phyloP scores from a whole-genome alignment of 1,140 invertebrate species.

The Ptiloglossa arizonensis region DNA sequence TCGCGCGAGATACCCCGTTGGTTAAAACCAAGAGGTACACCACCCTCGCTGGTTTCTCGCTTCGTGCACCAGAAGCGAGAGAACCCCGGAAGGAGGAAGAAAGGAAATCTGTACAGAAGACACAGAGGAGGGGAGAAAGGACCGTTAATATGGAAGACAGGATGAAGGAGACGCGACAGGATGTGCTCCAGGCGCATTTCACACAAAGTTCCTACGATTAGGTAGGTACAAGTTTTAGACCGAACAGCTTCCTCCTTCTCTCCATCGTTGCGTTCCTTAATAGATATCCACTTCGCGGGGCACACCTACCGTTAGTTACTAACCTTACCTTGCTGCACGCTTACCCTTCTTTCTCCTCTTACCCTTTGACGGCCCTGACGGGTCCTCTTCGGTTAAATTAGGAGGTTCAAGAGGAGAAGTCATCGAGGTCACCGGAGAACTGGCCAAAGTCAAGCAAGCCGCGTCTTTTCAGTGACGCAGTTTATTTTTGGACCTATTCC shows the following conservation, averaged over 20 bases:
- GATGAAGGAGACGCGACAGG: constrained; percentile 64
- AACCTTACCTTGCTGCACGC: constrained; percentile 8
- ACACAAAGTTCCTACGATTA: constrained; percentile 58
- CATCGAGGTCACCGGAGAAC: constrained; percentile 41
- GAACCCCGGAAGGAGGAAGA: constrained; percentile 11
- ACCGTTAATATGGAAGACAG: constrained; percentile 69
- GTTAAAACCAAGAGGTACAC: constrained; percentile 16
- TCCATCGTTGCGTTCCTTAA: constrained; percentile 53
- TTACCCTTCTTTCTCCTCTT: constrained; percentile 14
- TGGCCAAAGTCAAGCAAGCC: not conserved
- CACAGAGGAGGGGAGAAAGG: constrained; percentile 40
- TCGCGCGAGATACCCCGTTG: not conserved
- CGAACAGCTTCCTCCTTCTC: constrained; percentile 32
- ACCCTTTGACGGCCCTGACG: not conserved
- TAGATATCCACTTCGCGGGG: constrained; percentile 59
- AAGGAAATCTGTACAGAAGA: constrained; percentile 38
- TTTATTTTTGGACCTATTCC: too few species aligned
- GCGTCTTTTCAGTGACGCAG: too few species aligned
- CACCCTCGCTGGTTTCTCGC: constrained; percentile 3
- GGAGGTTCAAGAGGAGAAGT: constrained; percentile 11
- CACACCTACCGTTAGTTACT: constrained; percentile 52
- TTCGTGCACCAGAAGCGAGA: not conserved
- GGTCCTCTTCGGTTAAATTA: not conserved
- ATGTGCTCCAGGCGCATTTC: constrained; percentile 68
- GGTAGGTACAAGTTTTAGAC: constrained; percentile 65